Evolutionary conservation across 2,113 vertebrate species (phyloP).

Genomic region (Salvelinus alpinus): DNA sequence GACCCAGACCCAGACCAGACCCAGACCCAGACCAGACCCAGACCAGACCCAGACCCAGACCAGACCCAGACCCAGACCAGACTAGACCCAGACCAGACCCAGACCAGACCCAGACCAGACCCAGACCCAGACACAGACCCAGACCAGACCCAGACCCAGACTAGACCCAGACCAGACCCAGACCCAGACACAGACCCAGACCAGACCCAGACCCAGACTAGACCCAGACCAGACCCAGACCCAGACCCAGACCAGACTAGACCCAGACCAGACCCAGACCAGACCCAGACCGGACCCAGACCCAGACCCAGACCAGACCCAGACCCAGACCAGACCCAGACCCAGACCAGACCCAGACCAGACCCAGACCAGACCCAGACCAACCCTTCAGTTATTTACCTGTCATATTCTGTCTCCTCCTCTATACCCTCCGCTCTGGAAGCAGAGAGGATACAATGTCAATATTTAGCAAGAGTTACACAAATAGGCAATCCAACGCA

Average conservation of each 20-base stretch:
- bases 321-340: too few relatives aligned
- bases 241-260: too few relatives aligned
- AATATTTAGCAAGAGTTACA: conserved; percentile 27
- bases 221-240: background rate
- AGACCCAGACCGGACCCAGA: background rate
- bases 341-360: too few relatives aligned
- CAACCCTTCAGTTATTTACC: conserved; percentile 50
- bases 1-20: too few relatives aligned
- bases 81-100: too few relatives aligned
- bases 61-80: conserved; percentile 4
- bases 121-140: background rate
- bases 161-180: background rate
- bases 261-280: background rate
- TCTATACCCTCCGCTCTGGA: conserved; percentile 62
- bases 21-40: too few relatives aligned
- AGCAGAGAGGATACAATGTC: conserved; percentile 60
- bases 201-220: background rate
- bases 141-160: too few relatives aligned
- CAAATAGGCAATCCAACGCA: conserved; percentile 11
- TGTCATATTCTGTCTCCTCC: conserved; percentile 55
- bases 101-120: background rate
- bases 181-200: conserved; percentile 11
- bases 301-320: background rate
- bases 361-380: too few relatives aligned
- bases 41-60: too few relatives aligned